A percentile compares a stretch with the other conserved stretches of the same genome.
These are phyloP conservation scores for Dryobota labecula DNA, from an alignment of 2,888 invertebrate species.

Conservation along the genomic window DNA sequence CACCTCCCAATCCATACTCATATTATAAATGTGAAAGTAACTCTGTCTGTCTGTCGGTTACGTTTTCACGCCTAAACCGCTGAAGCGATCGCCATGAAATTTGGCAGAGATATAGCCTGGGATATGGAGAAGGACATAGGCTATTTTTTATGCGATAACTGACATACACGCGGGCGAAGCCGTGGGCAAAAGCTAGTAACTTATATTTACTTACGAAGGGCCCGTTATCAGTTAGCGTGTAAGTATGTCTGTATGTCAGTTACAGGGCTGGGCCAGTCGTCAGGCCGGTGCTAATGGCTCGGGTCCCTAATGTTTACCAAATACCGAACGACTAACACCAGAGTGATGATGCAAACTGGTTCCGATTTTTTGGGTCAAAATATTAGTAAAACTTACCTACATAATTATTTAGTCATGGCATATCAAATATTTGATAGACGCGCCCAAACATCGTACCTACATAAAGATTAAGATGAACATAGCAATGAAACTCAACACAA, in stretches of 20 bases:
- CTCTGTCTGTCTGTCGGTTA: too few relatives aligned
- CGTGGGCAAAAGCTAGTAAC: too few relatives aligned
- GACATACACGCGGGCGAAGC: too few relatives aligned
- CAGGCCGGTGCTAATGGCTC: slow-evolving; percentile 65
- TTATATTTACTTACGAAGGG: slow-evolving; percentile 36
- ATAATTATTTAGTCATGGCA: neutral
- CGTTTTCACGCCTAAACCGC: too few relatives aligned
- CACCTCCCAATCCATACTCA: too few relatives aligned
- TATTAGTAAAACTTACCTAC: slow-evolving; percentile 11
- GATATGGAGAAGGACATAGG: too few relatives aligned
- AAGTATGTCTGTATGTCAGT: slow-evolving; percentile 71
- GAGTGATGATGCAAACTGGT: slow-evolving; percentile 54
- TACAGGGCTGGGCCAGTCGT: slow-evolving; percentile 67
- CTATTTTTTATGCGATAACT: too few relatives aligned
- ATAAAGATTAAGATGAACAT: neutral
- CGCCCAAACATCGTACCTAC: neutral
- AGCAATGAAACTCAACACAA: neutral
- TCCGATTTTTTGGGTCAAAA: slow-evolving; percentile 45
- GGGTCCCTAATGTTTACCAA: slow-evolving; percentile 58
- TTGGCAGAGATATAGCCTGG: too few relatives aligned
- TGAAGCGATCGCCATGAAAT: too few relatives aligned
- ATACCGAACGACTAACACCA: slow-evolving; percentile 33
- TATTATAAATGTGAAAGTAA: too few relatives aligned
- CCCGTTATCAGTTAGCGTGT: slow-evolving; percentile 65
- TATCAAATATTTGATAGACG: neutral